Conservation (phyloP, 2,113 vertebrate species). For the Nestor notabilis region DNA sequence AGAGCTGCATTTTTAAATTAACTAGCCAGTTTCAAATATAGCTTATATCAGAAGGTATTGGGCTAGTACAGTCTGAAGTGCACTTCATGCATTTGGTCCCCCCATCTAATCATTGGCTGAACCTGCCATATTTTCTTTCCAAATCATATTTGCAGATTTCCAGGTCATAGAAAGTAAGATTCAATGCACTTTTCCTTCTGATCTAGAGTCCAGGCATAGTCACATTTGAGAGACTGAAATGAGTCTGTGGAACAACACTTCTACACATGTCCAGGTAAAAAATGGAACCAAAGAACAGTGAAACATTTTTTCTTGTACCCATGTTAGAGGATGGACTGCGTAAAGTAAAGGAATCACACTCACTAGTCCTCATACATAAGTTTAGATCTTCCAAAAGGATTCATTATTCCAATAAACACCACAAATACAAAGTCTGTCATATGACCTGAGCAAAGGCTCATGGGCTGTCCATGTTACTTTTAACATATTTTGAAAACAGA, state of each 20-base stretch:
- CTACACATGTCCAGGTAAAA: background rate
- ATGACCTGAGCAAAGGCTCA: background rate
- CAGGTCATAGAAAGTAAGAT: background rate
- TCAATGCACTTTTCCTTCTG: background rate
- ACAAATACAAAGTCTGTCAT: background rate
- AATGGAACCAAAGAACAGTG: background rate
- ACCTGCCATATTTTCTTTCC: background rate
- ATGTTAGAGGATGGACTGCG: background rate
- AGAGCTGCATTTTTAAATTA: background rate
- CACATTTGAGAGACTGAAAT: background rate
- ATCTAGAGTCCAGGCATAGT: rapidly evolving
- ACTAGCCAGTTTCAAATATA: background rate
- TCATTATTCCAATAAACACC: background rate
- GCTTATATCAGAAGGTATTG: rapidly evolving
- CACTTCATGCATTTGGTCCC: too few species aligned
- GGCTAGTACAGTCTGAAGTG: rapidly evolving
- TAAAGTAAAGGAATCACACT: background rate
- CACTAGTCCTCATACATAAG: rapidly evolving
- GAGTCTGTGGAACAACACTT: rapidly evolving
- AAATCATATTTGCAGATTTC: background rate
- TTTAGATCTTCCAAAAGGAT: background rate
- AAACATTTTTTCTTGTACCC: background rate
- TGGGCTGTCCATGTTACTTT: background rate
- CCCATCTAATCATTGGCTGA: background rate
- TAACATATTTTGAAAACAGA: background rate